These are phyloP conservation scores for Holocentrus rufus DNA, from an alignment of 2,797 vertebrate species.

Conservation along the genomic window DNA sequence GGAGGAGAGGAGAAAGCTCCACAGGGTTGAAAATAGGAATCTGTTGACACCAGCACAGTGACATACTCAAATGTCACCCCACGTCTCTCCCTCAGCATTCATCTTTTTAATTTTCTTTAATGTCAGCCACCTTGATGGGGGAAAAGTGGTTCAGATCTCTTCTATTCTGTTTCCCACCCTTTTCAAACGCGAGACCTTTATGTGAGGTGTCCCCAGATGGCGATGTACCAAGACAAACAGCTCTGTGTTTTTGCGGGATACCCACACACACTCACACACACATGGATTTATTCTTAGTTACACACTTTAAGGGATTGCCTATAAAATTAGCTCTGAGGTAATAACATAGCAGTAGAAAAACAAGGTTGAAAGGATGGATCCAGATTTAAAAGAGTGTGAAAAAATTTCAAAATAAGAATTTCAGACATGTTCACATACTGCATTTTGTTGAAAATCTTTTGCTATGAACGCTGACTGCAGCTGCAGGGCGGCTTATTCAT, in stretches of 20 bases:
- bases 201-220: constrained; percentile 7
- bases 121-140: constrained; percentile 16
- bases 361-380: no score
- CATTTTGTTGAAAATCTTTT: no score
- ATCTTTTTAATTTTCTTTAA: constrained; percentile 34
- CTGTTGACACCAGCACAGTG: constrained; percentile 24
- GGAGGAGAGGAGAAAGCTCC: neutral
- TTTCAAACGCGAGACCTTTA: constrained; percentile 18
- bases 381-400: no score
- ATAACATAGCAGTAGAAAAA: no score
- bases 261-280: neutral
- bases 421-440: no score
- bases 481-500: no score
- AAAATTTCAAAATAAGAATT: no score
- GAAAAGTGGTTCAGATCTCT: constrained; percentile 1
- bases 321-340: no score
- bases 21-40: constrained; percentile 42
- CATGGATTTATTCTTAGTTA: neutral
- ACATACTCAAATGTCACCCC: constrained; percentile 48
- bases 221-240: constrained; percentile 4
- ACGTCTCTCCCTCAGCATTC: constrained; percentile 4
- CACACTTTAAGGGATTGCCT: neutral
- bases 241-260: neutral
- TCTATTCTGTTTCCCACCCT: constrained; percentile 3
- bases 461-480: no score